Conservation (phyloP, 2,888 invertebrate species). For the Monochamus alternatus region DNA sequence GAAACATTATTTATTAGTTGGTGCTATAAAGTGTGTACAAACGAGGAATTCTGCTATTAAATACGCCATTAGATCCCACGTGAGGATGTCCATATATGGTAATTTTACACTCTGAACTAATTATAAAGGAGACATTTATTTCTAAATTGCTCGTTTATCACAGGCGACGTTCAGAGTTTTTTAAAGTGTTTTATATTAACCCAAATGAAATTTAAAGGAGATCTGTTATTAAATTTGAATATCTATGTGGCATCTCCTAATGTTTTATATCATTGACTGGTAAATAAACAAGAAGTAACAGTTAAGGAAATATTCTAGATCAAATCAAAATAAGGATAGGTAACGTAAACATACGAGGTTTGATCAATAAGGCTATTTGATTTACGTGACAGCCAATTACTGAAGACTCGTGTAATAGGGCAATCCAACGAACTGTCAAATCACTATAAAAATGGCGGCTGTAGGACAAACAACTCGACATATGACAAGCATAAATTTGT, state of each 20-base stretch:
- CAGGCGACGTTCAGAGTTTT: not conserved
- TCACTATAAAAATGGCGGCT: too few relatives aligned
- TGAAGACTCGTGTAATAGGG: too few relatives aligned
- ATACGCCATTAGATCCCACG: constrained; percentile 20
- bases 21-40: constrained; percentile 14
- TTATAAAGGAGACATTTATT: constrained; percentile 22
- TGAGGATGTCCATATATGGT: constrained; percentile 17
- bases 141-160: constrained; percentile 13
- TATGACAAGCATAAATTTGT: too few relatives aligned
- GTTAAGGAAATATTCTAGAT: not conserved
- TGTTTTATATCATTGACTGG: too few relatives aligned
- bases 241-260: too few relatives aligned
- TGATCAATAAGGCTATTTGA: too few relatives aligned
- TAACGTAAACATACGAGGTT: too few relatives aligned
- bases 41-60: constrained; percentile 20
- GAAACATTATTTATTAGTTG: constrained; percentile 25
- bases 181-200: not conserved
- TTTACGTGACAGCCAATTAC: too few relatives aligned
- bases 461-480: too few relatives aligned
- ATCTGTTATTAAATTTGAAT: too few relatives aligned
- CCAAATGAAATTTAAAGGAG: too few relatives aligned
- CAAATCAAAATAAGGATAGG: not conserved
- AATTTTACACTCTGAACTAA: constrained; percentile 24
- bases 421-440: too few relatives aligned
- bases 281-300: not conserved